These are phyloP conservation scores for Epinotia nisella DNA, from an alignment of 2,888 invertebrate species.

Conservation along the genomic window DNA sequence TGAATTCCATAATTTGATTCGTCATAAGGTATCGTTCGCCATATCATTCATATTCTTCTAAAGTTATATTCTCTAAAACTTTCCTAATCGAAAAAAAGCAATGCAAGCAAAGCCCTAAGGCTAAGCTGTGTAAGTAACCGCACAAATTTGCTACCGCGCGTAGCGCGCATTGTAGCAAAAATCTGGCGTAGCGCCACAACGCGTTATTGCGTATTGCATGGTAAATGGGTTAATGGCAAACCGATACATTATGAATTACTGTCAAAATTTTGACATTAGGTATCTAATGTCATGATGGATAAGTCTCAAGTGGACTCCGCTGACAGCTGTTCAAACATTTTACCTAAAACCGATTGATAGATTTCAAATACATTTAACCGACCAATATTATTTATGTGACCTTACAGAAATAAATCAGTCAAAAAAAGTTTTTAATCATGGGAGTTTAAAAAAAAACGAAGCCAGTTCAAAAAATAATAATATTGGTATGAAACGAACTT, in stretches of 20 bases:
- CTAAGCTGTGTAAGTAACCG: too few relatives aligned
- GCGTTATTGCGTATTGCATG: neutral
- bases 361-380: conserved; percentile 1
- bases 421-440: too few relatives aligned
- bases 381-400: neutral
- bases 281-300: neutral
- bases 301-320: neutral
- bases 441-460: too few relatives aligned
- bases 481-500: too few relatives aligned
- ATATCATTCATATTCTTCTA: neutral
- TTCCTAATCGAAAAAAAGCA: too few relatives aligned
- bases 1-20: neutral
- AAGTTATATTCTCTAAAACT: neutral
- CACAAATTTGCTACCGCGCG: neutral
- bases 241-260: neutral
- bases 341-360: conserved; percentile 1
- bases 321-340: conserved; percentile 24
- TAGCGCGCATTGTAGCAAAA: neutral
- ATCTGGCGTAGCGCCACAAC: neutral
- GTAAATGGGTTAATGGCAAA: neutral
- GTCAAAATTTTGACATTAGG: neutral
- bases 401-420: neutral
- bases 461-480: too few relatives aligned
- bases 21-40: conserved; percentile 4
- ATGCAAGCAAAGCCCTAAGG: too few relatives aligned